phyloP scores from a whole-genome alignment of 37 sponge, comb jelly and placozoan genomes.

The Ephydatia muelleri region DNA sequence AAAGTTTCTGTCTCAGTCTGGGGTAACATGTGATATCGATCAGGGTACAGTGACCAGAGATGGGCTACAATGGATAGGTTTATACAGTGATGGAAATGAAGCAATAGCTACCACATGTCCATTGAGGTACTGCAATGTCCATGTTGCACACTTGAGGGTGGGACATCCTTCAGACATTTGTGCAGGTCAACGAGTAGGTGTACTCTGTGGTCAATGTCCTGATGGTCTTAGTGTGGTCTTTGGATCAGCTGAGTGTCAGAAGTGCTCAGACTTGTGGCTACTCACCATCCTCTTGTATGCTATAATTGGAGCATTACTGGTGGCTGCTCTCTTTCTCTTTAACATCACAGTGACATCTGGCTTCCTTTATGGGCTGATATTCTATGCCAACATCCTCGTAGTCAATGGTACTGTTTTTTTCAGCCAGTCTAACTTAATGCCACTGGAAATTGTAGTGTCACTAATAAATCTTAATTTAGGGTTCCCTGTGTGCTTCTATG shows the following conservation, averaged over 20 bases:
- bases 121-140: constrained; percentile 1
- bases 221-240: constrained; percentile 18
- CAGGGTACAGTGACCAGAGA: background rate
- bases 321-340: constrained; percentile 19
- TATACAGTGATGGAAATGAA: background rate
- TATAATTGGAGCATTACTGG: constrained; percentile 8
- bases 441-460: constrained; percentile 39
- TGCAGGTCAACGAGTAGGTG: constrained; percentile 10
- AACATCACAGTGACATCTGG: constrained; percentile 37
- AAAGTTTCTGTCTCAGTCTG: background rate
- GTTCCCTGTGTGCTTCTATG: constrained; percentile 61
- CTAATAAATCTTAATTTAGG: constrained; percentile 54
- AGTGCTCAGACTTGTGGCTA: constrained; percentile 35
- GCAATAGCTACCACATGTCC: constrained; percentile 11
- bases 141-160: background rate
- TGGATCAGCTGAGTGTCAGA: constrained; percentile 14
- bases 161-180: constrained; percentile 13
- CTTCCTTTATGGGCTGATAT: constrained; percentile 34
- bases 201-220: constrained; percentile 38
- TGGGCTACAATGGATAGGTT: constrained; percentile 23
- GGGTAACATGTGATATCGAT: constrained; percentile 19
- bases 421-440: background rate
- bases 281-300: constrained; percentile 16
- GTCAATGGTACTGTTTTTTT: constrained; percentile 8
- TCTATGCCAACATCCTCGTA: constrained; percentile 44